phyloP scores from a whole-genome alignment of 2,888 invertebrate genomes.

The Lasioglossum lativentre region DNA sequence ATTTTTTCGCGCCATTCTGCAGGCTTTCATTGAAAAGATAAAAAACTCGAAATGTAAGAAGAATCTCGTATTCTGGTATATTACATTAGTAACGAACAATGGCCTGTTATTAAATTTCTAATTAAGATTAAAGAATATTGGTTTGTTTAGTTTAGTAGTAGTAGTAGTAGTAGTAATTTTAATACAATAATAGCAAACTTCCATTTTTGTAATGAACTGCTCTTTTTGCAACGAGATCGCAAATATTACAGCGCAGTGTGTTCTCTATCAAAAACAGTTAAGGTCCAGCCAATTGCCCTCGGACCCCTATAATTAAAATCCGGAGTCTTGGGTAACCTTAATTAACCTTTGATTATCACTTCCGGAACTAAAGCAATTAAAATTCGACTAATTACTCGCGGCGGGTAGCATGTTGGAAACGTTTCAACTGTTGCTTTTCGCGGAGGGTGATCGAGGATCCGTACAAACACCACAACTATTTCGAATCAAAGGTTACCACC shows the following conservation, averaged over 20 bases:
- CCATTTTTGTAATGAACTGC: neutral
- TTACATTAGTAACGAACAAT: neutral
- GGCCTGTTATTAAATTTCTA: neutral
- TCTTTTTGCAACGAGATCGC: neutral
- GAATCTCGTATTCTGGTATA: neutral
- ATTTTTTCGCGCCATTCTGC: neutral
- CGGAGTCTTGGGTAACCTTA: slow-evolving; percentile 4
- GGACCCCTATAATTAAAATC: neutral
- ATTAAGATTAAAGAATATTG: neutral
- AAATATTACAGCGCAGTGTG: neutral
- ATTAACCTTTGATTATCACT: slow-evolving; percentile 3
- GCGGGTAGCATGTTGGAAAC: neutral
- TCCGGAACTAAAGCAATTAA: slow-evolving; percentile 29
- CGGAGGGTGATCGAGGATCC: slow-evolving; percentile 15
- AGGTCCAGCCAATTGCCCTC: neutral
- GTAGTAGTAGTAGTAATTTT: neutral
- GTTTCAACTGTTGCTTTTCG: slow-evolving; percentile 1
- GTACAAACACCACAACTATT: slow-evolving; percentile 1
- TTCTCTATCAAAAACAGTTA: neutral
- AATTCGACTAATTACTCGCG: slow-evolving; percentile 35
- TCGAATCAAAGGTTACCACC: slow-evolving; percentile 7
- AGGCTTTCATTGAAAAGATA: neutral
- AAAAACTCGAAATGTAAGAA: neutral
- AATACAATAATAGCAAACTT: neutral
- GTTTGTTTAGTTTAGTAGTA: neutral